Evolutionary conservation across 2,113 vertebrate genomes (phyloP).

Genomic region (Brevimyrus niger): DNA sequence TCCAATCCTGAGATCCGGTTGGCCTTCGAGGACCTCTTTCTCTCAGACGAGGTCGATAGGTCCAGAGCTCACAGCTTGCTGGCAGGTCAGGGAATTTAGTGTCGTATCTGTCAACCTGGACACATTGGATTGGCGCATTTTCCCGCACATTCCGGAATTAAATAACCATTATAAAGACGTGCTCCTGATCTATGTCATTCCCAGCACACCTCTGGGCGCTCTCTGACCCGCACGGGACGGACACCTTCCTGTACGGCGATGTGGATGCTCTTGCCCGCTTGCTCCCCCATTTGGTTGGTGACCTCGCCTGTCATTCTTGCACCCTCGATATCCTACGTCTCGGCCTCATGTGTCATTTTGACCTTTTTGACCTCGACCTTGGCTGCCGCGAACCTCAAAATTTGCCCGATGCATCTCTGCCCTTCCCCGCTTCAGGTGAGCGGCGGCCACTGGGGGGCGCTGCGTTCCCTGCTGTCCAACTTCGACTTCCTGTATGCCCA

Average conservation of each 20-base stretch:
- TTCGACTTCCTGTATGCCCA: conserved; percentile 65
- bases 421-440: conserved; percentile 49
- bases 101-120: not conserved
- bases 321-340: not conserved
- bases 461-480: conserved; percentile 62
- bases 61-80: conserved; percentile 58
- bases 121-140: not conserved
- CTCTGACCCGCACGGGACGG: conserved; percentile 55
- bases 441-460: conserved; percentile 42
- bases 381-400: not conserved
- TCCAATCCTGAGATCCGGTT: conserved; percentile 35
- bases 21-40: conserved; percentile 60
- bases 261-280: conserved; percentile 61
- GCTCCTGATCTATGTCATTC: not conserved
- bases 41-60: conserved; percentile 43
- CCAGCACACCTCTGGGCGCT: conserved; percentile 67
- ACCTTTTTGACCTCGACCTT: not conserved
- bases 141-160: not conserved
- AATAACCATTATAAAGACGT: not conserved
- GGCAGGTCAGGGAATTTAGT: conserved; percentile 54
- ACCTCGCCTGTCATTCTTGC: not conserved
- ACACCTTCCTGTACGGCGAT: conserved; percentile 62
- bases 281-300: conserved; percentile 65
- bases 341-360: not conserved
- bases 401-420: not conserved